Evolutionary conservation across 2,888 invertebrate genomes (phyloP).

Genomic region (Subacronicta megacephala): DNA sequence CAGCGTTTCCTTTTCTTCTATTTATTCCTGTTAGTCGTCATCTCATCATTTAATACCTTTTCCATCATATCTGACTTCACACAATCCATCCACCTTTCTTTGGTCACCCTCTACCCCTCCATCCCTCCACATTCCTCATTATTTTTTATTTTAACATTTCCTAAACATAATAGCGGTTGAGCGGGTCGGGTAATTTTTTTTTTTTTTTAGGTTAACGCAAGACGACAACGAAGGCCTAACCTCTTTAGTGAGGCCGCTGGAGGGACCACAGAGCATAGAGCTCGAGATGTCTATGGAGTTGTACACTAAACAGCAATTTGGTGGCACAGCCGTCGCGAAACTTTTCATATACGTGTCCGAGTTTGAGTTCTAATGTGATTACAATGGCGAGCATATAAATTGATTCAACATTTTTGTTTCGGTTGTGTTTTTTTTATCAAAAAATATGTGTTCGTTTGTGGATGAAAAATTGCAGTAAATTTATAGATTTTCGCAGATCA

Average conservation of each 20-base stretch:
- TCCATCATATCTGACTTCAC: no score
- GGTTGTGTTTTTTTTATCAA: neutral
- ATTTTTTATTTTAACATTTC: no score
- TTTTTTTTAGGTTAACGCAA: constrained; percentile 82
- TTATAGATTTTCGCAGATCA: no score
- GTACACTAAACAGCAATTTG: constrained; percentile 92
- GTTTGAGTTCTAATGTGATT: constrained; percentile 90
- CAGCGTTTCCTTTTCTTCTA: no score
- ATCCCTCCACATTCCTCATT: no score
- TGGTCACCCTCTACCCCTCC: no score
- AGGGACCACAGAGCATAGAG: constrained; percentile 97
- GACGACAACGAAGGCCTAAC: constrained; percentile 93
- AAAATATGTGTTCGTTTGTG: neutral
- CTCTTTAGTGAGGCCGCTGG: constrained; percentile 92
- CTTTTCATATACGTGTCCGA: constrained; percentile 96
- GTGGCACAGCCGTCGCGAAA: constrained; percentile 95
- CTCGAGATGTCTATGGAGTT: constrained; percentile 96
- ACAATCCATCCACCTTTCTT: no score
- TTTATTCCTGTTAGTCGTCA: no score
- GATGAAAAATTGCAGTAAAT: no score
- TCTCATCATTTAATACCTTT: no score
- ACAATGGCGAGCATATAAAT: constrained; percentile 16
- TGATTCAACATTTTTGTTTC: constrained; percentile 12
- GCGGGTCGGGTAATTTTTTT: no score
- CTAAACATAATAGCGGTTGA: no score